Percentiles rank a stretch among this genome's conserved stretches.
phyloP scores from a whole-genome alignment of 1,140 invertebrate genomes.

The Drosophila busckii region DNA sequence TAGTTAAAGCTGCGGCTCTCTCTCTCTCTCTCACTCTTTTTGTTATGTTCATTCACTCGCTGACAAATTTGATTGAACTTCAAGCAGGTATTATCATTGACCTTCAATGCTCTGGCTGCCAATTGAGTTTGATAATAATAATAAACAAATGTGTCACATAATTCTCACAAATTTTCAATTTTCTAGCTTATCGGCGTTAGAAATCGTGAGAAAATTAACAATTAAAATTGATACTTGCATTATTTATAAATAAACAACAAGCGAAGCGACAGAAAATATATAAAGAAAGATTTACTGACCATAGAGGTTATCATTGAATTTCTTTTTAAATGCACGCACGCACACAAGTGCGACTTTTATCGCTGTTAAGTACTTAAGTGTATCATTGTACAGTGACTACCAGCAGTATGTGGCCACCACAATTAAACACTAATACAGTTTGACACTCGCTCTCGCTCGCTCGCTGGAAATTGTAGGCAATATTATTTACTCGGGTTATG shows the following conservation, averaged over 20 bases:
- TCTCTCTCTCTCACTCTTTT: too few species aligned
- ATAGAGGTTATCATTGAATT: constrained; percentile 61
- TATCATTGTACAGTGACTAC: constrained; percentile 10
- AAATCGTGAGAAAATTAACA: constrained; percentile 69
- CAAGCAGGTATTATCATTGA: constrained; percentile 6
- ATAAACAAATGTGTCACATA: constrained; percentile 8
- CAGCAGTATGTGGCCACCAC: too few species aligned
- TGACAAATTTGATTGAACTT: constrained; percentile 22
- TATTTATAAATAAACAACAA: constrained; percentile 49
- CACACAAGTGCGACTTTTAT: constrained; percentile 23
- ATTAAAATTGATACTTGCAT: constrained; percentile 72
- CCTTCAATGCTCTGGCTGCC: constrained; percentile 34
- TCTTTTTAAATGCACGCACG: constrained; percentile 38
- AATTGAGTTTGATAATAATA: constrained; percentile 16
- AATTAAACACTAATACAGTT: too few species aligned
- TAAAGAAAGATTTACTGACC: constrained; percentile 45
- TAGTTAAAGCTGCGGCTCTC: background rate
- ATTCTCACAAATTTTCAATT: background rate
- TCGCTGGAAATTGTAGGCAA: too few species aligned
- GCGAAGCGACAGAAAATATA: constrained; percentile 10
- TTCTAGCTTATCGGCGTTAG: constrained; percentile 35
- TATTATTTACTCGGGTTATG: too few species aligned
- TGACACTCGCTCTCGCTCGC: too few species aligned
- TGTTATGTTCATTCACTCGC: too few species aligned
- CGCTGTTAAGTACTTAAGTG: constrained; percentile 21